These are phyloP conservation scores for Emberiza fucata DNA, from an alignment of 2,113 vertebrate species.

Conservation along the genomic window DNA sequence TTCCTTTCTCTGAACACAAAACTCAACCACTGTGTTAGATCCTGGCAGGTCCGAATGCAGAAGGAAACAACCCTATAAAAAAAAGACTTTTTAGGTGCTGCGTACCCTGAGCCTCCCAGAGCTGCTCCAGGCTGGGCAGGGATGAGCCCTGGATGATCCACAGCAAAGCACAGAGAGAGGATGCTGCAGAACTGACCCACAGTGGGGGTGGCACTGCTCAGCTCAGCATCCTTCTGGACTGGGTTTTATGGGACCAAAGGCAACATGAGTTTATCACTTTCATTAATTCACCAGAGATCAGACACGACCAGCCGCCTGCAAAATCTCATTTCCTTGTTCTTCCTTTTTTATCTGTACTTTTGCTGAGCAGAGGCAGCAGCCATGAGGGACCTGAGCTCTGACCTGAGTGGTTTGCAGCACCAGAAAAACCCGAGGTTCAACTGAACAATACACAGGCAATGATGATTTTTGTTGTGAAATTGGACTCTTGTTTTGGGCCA, in stretches of 20 bases:
- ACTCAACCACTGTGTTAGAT: not conserved
- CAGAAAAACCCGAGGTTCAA: not conserved
- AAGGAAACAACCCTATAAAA: not conserved
- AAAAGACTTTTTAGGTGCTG: not conserved
- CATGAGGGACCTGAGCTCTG: not conserved
- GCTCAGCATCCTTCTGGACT: not conserved
- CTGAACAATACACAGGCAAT: not conserved
- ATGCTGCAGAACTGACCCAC: not conserved
- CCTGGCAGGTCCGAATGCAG: not conserved
- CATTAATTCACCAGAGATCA: not conserved
- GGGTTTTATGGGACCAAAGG: not conserved
- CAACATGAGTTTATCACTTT: not conserved
- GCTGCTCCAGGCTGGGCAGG: not conserved
- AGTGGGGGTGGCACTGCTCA: fast-evolving
- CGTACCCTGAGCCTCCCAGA: fast-evolving
- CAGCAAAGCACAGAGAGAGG: not conserved
- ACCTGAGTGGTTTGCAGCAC: not conserved
- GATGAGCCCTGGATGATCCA: not conserved
- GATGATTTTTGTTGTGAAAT: not conserved
- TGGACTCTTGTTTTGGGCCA: not conserved
- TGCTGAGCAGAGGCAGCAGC: not conserved
- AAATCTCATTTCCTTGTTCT: not conserved
- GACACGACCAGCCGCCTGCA: not conserved
- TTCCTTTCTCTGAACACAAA: not conserved
- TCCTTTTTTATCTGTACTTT: not conserved